These are phyloP conservation scores for Amphiprion clarkii DNA, from an alignment of 2,797 vertebrate genomes.

Conservation along the genomic window DNA sequence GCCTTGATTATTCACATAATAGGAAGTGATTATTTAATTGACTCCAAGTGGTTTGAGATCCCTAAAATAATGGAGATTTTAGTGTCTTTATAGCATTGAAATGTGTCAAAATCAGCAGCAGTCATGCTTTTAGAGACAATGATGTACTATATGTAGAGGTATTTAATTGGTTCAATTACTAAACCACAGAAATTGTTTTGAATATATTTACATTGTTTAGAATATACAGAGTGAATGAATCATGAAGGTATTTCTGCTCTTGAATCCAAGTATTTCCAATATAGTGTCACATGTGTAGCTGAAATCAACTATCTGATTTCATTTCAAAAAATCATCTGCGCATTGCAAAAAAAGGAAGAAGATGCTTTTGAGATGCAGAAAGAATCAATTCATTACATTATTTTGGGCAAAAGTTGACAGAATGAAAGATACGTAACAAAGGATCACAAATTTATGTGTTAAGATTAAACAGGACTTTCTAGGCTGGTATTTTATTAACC, in stretches of 20 bases:
- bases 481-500: neutral
- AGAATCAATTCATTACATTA: neutral
- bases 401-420: neutral
- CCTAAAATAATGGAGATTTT: too few relatives aligned
- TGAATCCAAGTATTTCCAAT: slow-evolving; percentile 1
- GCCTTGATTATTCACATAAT: neutral
- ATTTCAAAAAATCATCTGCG: neutral
- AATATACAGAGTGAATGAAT: neutral
- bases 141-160: too few relatives aligned
- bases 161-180: too few relatives aligned
- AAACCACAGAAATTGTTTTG: too few relatives aligned
- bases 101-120: neutral
- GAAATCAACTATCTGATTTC: neutral
- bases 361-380: neutral
- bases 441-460: neutral
- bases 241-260: neutral
- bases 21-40: too few relatives aligned
- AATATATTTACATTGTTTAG: too few relatives aligned
- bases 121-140: neutral
- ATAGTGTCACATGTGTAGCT: too few relatives aligned
- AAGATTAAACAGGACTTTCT: neutral
- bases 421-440: neutral
- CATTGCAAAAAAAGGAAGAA: neutral
- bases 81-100: too few relatives aligned
- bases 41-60: too few relatives aligned